A percentile compares a stretch with the other conserved stretches of the same genome.
Conservation (phyloP, 2,888 invertebrate genomes). For the Mesochorus sp. region DNA sequence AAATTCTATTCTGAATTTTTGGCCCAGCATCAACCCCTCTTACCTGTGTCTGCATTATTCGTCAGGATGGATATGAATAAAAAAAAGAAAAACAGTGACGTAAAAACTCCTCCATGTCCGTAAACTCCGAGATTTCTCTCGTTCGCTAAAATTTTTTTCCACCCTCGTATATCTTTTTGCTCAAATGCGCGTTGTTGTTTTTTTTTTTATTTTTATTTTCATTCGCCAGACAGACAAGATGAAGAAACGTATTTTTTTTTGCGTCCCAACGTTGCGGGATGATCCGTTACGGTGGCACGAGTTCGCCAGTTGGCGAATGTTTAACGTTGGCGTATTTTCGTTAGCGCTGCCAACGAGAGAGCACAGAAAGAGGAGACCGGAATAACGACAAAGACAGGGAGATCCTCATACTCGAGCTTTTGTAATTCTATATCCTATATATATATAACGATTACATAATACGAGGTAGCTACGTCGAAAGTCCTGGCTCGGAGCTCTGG, state of each 20-base stretch:
- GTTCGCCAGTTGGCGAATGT: slow-evolving; percentile 57
- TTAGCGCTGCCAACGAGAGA: slow-evolving; percentile 46
- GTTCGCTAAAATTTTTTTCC: not conserved
- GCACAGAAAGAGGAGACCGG: not conserved
- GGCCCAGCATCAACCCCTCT: not conserved
- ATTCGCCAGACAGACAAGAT: slow-evolving; percentile 6
- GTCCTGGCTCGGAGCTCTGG: slow-evolving; percentile 50
- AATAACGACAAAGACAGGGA: not conserved
- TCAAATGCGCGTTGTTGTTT: slow-evolving; percentile 13
- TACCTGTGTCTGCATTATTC: not conserved
- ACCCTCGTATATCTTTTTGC: slow-evolving; percentile 10
- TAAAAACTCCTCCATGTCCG: not conserved
- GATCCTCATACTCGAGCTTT: slow-evolving; percentile 7
- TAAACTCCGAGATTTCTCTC: not conserved
- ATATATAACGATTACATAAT: slow-evolving; percentile 35
- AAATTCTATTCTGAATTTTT: not conserved
- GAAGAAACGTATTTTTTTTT: slow-evolving; percentile 33
- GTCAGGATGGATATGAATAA: not conserved
- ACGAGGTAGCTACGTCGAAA: slow-evolving; percentile 40
- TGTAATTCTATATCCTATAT: not conserved
- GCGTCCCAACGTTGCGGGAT: slow-evolving; percentile 13
- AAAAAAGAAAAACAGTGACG: not conserved
- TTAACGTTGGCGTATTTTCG: slow-evolving; percentile 42
- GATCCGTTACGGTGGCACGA: slow-evolving; percentile 52
- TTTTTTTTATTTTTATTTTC: slow-evolving; percentile 29